Percentiles rank a stretch among this genome's conserved stretches.
These are phyloP conservation scores for Sander lucioperca DNA, from an alignment of 2,113 vertebrate genomes.

Conservation along the genomic window DNA sequence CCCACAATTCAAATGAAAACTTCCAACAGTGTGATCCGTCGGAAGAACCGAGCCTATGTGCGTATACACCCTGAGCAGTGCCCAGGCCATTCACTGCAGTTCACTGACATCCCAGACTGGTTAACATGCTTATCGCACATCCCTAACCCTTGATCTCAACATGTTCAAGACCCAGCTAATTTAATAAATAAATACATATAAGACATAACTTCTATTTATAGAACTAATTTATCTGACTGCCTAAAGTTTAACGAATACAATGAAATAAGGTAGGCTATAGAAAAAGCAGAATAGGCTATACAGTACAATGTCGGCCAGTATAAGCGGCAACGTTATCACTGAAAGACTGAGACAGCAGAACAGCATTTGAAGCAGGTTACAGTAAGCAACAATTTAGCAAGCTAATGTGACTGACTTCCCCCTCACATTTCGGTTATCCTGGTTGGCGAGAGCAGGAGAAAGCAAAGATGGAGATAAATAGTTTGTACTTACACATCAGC, in stretches of 20 bases:
- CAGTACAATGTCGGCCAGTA: background rate
- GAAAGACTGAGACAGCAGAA: background rate
- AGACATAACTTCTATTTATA: background rate
- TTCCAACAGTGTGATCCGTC: background rate
- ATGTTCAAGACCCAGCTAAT: constrained; percentile 2
- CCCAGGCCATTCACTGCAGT: constrained; percentile 17
- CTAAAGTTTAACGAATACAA: background rate
- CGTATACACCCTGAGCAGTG: background rate
- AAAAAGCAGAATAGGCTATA: background rate
- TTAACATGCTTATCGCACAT: constrained; percentile 55
- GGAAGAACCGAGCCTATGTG: background rate
- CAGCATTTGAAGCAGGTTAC: constrained; percentile 15
- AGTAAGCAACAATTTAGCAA: constrained; percentile 25
- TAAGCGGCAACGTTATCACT: background rate
- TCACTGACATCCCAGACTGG: constrained; percentile 21
- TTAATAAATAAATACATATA: background rate
- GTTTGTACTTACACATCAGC: constrained; percentile 81
- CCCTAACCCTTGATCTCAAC: constrained; percentile 21
- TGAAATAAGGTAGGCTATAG: too few species aligned
- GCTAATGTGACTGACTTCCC: constrained; percentile 8
- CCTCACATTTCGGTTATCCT: background rate
- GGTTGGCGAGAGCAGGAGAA: background rate
- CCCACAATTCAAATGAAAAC: constrained; percentile 9
- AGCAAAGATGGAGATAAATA: background rate
- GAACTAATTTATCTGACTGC: background rate